Percentiles rank a stretch among this genome's conserved stretches.
These are phyloP conservation scores for Leguminivora glycinivorella DNA, from an alignment of 1,140 invertebrate genomes.

Conservation along the genomic window DNA sequence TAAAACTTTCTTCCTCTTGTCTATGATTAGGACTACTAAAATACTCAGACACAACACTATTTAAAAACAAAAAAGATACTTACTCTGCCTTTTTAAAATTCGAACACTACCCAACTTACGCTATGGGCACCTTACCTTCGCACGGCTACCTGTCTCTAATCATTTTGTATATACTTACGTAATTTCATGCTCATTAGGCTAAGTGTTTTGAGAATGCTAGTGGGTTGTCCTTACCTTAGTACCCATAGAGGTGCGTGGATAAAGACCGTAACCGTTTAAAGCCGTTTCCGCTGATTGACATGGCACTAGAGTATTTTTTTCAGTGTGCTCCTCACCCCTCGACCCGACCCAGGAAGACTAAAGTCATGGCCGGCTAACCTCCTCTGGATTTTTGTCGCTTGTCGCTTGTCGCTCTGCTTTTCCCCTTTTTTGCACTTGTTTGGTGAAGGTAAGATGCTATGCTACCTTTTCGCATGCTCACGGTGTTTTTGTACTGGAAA, in stretches of 20 bases:
- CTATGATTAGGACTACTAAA: constrained; percentile 15
- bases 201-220: constrained; percentile 77
- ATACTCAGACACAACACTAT: constrained; percentile 21
- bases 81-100: constrained; percentile 5
- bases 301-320: constrained; percentile 79
- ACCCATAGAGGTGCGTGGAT: constrained; percentile 30
- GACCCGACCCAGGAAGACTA: constrained; percentile 64
- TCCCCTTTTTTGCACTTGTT: constrained; percentile 39
- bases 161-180: constrained; percentile 43
- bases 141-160: constrained; percentile 20
- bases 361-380: constrained; percentile 73
- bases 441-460: constrained; percentile 41
- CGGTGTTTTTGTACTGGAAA: background rate
- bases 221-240: constrained; percentile 51
- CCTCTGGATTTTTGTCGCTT: constrained; percentile 68
- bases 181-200: constrained; percentile 72
- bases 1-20: constrained; percentile 4
- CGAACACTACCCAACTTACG: background rate
- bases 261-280: constrained; percentile 22
- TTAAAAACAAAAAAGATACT: background rate
- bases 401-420: constrained; percentile 68
- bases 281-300: constrained; percentile 68
- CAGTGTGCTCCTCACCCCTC: constrained; percentile 77
- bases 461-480: constrained; percentile 20
- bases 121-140: constrained; percentile 23